Conservation (phyloP, 2,888 invertebrate genomes). For the Morinoia aosen region DNA sequence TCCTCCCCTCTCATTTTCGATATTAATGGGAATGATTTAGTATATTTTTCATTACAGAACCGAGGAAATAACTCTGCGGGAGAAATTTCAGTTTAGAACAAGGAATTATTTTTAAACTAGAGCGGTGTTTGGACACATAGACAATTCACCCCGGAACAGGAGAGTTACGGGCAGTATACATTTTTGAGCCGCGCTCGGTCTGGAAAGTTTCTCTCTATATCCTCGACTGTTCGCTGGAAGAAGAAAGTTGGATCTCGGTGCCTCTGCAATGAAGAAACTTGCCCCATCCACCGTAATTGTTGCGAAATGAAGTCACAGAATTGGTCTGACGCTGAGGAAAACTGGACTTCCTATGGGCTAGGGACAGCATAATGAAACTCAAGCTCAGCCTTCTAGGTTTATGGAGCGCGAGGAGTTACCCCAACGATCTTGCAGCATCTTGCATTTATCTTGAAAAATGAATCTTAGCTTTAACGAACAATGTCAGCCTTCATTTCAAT, state of each 20-base stretch:
- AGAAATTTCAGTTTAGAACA: not conserved
- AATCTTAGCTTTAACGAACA: not conserved
- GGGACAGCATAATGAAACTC: not conserved
- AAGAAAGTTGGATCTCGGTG: not conserved
- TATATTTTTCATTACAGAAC: not conserved
- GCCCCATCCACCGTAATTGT: conserved; percentile 2
- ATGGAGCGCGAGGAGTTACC: not conserved
- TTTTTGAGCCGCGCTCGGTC: not conserved
- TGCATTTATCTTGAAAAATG: not conserved
- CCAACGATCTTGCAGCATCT: not conserved
- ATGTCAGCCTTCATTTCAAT: not conserved
- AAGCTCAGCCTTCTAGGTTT: not conserved
- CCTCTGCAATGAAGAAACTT: conserved; percentile 15
- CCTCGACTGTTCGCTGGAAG: not conserved
- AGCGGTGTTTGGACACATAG: not conserved
- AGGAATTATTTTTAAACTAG: not conserved
- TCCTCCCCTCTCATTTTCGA: not conserved
- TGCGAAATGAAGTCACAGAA: conserved; percentile 7
- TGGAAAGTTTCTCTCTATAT: not conserved
- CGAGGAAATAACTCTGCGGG: not conserved
- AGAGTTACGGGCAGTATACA: not conserved
- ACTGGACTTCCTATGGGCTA: not conserved
- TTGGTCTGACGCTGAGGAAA: not conserved
- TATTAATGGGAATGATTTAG: too few species aligned
- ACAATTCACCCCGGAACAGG: not conserved